A percentile compares a stretch with the other conserved stretches of the same genome.
Evolutionary conservation across 2,113 vertebrate genomes (phyloP).

Genomic region (Odobenus rosmarus): DNA sequence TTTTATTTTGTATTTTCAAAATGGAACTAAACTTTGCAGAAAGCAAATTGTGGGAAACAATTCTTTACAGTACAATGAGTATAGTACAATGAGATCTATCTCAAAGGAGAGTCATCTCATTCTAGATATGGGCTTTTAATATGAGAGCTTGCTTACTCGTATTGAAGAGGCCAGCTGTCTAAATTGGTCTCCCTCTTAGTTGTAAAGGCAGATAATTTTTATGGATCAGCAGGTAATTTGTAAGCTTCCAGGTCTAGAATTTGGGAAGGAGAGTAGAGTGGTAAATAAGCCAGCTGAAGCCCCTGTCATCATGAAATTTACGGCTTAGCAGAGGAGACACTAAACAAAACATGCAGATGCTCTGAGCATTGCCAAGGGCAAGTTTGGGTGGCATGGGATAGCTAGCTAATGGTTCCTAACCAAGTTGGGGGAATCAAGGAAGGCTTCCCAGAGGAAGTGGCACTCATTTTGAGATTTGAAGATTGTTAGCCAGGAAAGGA

Average conservation of each 20-base stretch:
- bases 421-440: background rate
- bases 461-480: background rate
- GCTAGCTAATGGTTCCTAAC: background rate
- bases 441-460: background rate
- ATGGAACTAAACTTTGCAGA: background rate
- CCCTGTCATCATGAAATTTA: background rate
- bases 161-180: background rate
- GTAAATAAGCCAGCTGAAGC: background rate
- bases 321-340: background rate
- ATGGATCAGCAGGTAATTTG: background rate
- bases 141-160: background rate
- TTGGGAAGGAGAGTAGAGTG: background rate
- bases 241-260: background rate
- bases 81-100: background rate
- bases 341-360: background rate
- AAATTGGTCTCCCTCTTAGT: background rate
- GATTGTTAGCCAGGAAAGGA: background rate
- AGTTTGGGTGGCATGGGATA: background rate
- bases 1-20: constrained; percentile 41
- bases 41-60: background rate
- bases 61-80: background rate
- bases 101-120: background rate
- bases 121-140: background rate
- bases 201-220: background rate
- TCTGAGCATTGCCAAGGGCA: background rate